Percentiles rank a stretch among this genome's conserved stretches.
phyloP scores from a whole-genome alignment of 53 echinoderm and acorn worm genomes.

The Stichopus horrens region DNA sequence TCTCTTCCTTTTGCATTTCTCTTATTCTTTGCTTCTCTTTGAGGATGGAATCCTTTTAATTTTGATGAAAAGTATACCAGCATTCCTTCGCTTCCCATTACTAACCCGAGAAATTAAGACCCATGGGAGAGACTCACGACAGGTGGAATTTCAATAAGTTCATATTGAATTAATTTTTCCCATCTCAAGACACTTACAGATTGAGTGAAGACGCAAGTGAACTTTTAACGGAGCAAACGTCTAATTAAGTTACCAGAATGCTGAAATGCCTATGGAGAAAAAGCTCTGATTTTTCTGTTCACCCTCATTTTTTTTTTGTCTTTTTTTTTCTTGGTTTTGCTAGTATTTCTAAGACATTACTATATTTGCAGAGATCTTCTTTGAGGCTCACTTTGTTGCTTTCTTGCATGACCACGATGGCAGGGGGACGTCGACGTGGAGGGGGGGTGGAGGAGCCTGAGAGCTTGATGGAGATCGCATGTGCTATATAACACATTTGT shows the following conservation, averaged over 20 bases:
- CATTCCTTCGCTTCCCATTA: constrained; percentile 2
- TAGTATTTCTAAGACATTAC: no score
- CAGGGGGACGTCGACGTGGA: no score
- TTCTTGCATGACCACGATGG: no score
- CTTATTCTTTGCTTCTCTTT: background rate
- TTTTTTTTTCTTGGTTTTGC: no score
- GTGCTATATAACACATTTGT: no score
- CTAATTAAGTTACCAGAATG: background rate
- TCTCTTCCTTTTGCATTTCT: background rate
- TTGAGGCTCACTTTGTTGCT: no score
- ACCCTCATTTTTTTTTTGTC: no score
- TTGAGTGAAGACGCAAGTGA: background rate
- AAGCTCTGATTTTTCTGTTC: background rate
- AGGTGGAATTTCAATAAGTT: constrained; percentile 6
- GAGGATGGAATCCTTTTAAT: background rate
- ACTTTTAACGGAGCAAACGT: background rate
- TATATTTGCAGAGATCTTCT: no score
- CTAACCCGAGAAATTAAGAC: background rate
- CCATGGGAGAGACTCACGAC: constrained; percentile 1
- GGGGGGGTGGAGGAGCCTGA: no score
- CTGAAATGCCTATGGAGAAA: background rate
- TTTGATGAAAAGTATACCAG: background rate
- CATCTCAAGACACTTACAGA: background rate
- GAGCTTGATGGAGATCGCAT: no score
- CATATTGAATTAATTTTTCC: background rate